These are phyloP conservation scores for Mormyrus iriodes DNA, from an alignment of 2,113 vertebrate genomes.

Conservation along the genomic window DNA sequence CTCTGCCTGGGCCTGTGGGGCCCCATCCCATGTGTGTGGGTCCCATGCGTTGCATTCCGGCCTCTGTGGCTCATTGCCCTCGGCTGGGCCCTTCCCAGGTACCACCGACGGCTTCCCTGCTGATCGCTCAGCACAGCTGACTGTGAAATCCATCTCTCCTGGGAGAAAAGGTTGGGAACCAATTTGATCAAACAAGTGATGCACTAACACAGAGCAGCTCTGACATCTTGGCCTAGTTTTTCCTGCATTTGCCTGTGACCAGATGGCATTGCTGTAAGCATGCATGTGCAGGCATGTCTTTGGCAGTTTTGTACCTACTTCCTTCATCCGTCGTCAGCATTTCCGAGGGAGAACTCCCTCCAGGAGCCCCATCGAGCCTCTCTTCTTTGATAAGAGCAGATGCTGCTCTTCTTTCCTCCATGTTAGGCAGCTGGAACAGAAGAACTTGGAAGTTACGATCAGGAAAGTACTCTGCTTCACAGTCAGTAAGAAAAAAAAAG, in stretches of 20 bases:
- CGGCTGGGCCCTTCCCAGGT: neutral
- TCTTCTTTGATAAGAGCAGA: conserved; percentile 54
- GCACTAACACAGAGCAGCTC: neutral
- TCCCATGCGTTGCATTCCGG: neutral
- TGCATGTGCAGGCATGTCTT: neutral
- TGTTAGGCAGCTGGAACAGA: conserved; percentile 46
- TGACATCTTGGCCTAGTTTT: neutral
- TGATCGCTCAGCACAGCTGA: neutral
- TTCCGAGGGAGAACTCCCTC: conserved; percentile 24
- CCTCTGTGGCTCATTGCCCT: neutral
- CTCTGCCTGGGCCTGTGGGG: neutral
- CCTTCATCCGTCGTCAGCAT: conserved; percentile 10
- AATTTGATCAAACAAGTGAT: neutral
- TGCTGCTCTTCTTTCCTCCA: conserved; percentile 45
- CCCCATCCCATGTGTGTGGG: neutral
- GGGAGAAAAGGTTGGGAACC: neutral
- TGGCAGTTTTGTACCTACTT: neutral
- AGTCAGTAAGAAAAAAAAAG: neutral
- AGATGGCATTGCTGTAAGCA: neutral
- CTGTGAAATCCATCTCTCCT: neutral
- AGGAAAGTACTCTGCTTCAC: neutral
- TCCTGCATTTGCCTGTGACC: neutral
- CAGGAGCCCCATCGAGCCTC: conserved; percentile 35
- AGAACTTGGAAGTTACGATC: neutral
- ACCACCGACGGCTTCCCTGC: too few relatives aligned